A percentile compares a stretch with the other conserved stretches of the same genome.
These are phyloP conservation scores for Pseudomugil gertrudae DNA, from an alignment of 2,797 vertebrate genomes.

Conservation along the genomic window DNA sequence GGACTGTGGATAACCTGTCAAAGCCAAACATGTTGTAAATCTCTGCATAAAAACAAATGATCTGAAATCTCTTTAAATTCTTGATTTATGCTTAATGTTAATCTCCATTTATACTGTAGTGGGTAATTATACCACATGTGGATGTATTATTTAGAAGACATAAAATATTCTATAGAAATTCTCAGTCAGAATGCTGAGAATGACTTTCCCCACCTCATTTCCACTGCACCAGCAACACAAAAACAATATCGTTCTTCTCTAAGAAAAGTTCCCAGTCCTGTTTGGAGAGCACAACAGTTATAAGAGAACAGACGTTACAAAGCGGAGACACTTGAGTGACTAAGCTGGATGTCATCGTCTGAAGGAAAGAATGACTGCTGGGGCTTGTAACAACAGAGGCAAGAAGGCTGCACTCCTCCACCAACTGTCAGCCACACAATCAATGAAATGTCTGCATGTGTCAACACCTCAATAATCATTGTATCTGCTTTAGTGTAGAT, in stretches of 20 bases:
- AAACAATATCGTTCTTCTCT: conserved; percentile 7
- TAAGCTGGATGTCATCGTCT: conserved; percentile 76
- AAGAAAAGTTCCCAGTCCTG: conserved; percentile 33
- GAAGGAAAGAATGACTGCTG: conserved; percentile 49
- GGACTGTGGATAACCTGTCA: conserved; percentile 31
- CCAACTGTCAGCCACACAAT: conserved; percentile 63
- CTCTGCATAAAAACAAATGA: background rate
- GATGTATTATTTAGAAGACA: background rate
- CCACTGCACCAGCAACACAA: background rate
- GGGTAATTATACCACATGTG: background rate
- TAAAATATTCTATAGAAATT: background rate
- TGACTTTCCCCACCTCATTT: conserved; percentile 4
- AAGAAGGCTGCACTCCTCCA: conserved; percentile 51
- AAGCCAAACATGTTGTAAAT: conserved; percentile 10
- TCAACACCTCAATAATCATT: conserved; percentile 72
- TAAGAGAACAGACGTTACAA: conserved; percentile 63
- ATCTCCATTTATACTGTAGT: conserved; percentile 12
- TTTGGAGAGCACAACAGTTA: conserved; percentile 45
- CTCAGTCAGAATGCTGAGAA: background rate
- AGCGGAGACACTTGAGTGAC: conserved; percentile 70
- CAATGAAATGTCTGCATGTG: conserved; percentile 66
- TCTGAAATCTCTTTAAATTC: conserved; percentile 4
- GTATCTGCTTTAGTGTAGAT: conserved; percentile 32
- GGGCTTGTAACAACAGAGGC: conserved; percentile 71
- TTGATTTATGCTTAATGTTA: background rate